Conservation (phyloP, 2,113 vertebrate genomes). For the Aepyceros melampus region DNA sequence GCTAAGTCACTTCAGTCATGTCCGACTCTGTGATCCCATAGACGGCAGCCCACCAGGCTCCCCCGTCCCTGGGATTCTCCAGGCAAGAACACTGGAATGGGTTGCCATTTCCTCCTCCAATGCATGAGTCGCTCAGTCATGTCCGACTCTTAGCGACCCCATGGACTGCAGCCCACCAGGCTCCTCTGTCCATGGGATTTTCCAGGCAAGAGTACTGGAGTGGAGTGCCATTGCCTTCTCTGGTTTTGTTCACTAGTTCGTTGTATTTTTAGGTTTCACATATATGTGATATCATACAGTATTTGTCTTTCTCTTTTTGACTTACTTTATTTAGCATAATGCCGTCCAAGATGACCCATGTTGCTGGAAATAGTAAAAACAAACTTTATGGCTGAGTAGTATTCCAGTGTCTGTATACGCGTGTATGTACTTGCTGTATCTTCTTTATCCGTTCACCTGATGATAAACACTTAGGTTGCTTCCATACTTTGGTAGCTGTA, state of each 20-base stretch:
- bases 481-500: neutral
- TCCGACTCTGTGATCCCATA: neutral
- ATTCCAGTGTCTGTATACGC: neutral
- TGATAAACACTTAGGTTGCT: neutral
- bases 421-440: neutral
- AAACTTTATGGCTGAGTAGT: neutral
- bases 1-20: neutral
- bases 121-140: fast-evolving
- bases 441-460: neutral
- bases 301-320: neutral
- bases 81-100: neutral
- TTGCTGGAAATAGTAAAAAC: neutral
- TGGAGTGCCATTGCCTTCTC: neutral
- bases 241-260: neutral
- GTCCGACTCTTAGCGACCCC: neutral
- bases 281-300: neutral
- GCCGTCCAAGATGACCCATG: neutral
- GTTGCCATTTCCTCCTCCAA: neutral
- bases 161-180: neutral
- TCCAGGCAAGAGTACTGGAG: neutral
- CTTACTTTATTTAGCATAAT: neutral
- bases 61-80: neutral
- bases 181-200: neutral
- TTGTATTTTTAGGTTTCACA: neutral
- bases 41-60: neutral